Conservation (phyloP, 1,140 invertebrate species). For the Neotoxoptera formosana region DNA sequence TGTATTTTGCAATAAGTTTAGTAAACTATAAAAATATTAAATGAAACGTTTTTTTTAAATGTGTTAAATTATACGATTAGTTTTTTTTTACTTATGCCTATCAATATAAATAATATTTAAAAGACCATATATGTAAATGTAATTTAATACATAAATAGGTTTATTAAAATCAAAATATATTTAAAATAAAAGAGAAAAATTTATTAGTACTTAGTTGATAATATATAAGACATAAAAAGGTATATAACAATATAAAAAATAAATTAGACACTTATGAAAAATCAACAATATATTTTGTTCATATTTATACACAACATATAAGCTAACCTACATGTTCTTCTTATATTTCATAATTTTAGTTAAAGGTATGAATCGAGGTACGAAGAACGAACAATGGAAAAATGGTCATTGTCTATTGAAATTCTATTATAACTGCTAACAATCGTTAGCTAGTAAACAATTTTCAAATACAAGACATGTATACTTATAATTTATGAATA, state of each 20-base stretch:
- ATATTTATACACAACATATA: background rate
- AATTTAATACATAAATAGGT: too few relatives aligned
- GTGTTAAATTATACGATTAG: background rate
- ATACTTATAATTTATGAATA: background rate
- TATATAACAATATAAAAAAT: background rate
- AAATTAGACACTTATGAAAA: background rate
- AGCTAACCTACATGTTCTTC: constrained; percentile 19
- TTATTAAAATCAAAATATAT: background rate
- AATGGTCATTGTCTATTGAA: background rate
- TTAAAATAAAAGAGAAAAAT: background rate
- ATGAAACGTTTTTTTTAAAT: background rate
- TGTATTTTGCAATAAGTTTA: constrained; percentile 17
- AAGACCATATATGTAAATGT: background rate
- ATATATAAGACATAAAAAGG: too few relatives aligned
- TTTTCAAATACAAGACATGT: background rate
- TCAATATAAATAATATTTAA: background rate
- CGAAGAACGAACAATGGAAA: background rate
- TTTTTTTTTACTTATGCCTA: background rate
- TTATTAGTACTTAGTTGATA: background rate
- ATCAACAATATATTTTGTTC: background rate
- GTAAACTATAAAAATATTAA: background rate
- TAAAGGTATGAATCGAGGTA: background rate
- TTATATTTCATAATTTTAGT: background rate
- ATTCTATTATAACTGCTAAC: background rate
- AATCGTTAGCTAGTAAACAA: background rate